Evolutionary conservation across 2,797 vertebrate species (phyloP).

Genomic region (Merluccius polli): DNA sequence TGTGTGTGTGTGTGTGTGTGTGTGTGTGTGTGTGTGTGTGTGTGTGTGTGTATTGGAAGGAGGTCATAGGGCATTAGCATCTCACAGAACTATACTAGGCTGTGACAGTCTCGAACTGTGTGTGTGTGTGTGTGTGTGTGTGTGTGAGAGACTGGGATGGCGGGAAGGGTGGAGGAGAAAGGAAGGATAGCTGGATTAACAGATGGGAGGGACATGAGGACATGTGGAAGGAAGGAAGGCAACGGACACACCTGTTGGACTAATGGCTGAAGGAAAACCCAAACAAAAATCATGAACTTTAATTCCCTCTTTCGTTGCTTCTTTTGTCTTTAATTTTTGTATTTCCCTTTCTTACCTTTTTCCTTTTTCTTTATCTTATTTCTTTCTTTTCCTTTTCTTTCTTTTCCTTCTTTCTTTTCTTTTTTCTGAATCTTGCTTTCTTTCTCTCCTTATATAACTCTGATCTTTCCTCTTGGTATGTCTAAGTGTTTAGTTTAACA

Average conservation of each 20-base stretch:
- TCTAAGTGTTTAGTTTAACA: conserved; percentile 21
- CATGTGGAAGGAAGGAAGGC: conserved; percentile 41
- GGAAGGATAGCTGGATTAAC: conserved; percentile 38
- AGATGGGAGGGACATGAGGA: conserved; percentile 41
- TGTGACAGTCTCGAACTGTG: conserved; percentile 1
- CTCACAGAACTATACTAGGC: not conserved
- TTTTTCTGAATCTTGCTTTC: conserved; percentile 29
- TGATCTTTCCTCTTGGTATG: not conserved
- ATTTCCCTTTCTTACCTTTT: no score
- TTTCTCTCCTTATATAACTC: conserved; percentile 7
- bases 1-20: conserved; percentile 22
- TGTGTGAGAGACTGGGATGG: conserved; percentile 12
- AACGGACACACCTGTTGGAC: conserved; percentile 29
- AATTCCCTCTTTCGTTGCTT: not conserved
- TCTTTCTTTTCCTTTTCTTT: no score
- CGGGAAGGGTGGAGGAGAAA: conserved; percentile 34
- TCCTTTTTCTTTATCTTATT: no score
- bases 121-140: conserved; percentile 12
- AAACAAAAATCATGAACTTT: not conserved
- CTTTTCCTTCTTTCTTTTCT: no score
- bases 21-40: conserved; percentile 21
- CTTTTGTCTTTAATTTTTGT: no score
- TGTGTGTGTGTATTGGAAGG: not conserved
- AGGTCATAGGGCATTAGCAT: not conserved
- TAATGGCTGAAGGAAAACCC: not conserved